Evolutionary conservation across 1,140 invertebrate species (phyloP).

Genomic region (Lerema accius): DNA sequence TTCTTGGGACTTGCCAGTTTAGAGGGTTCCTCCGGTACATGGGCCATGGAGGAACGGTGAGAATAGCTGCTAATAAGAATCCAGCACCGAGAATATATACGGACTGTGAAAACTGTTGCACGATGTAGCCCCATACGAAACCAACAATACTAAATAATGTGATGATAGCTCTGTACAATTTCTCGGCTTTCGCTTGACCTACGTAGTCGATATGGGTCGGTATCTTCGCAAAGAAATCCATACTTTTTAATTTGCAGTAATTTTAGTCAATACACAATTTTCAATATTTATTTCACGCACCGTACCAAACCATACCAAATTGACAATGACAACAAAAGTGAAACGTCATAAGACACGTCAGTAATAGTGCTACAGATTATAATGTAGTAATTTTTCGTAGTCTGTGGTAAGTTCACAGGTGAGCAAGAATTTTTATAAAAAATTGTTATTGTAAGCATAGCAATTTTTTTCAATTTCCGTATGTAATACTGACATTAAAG

Average conservation of each 20-base stretch:
- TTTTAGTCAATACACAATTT: too few species aligned
- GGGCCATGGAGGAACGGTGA: constrained; percentile 96
- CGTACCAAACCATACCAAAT: background rate
- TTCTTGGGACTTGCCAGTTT: constrained; percentile 93
- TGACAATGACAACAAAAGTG: constrained; percentile 18
- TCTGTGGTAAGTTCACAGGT: too few species aligned
- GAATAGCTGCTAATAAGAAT: constrained; percentile 92
- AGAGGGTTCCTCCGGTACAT: constrained; percentile 94
- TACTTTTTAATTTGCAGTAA: constrained; percentile 40
- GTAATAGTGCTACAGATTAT: constrained; percentile 4
- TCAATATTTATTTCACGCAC: background rate
- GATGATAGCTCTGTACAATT: constrained; percentile 93
- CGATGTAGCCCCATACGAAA: constrained; percentile 95
- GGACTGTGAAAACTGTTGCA: constrained; percentile 97
- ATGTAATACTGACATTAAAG: too few species aligned
- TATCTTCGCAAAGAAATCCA: constrained; percentile 78
- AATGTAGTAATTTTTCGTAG: too few species aligned
- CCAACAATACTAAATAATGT: constrained; percentile 94
- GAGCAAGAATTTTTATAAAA: too few species aligned
- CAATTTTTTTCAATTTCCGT: too few species aligned
- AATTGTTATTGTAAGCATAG: too few species aligned
- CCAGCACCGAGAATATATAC: constrained; percentile 96
- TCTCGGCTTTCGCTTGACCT: constrained; percentile 94
- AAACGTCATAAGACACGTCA: constrained; percentile 53
- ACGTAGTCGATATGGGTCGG: constrained; percentile 90